Conservation (phyloP, 1,140 invertebrate species). For the Papilio polytes region DNA sequence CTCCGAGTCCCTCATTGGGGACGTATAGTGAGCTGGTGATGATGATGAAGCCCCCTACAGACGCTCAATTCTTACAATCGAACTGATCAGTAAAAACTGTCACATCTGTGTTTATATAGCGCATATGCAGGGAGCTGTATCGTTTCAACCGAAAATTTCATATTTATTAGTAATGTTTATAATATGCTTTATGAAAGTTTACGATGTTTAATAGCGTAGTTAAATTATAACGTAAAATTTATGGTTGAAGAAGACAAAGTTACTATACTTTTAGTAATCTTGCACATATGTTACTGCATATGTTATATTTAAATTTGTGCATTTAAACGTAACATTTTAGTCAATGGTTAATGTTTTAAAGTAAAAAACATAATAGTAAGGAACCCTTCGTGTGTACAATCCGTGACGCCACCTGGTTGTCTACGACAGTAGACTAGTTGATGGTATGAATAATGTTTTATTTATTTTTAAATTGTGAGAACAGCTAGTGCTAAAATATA, state of each 20-base stretch:
- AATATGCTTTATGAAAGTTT: not conserved
- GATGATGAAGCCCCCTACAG: no score
- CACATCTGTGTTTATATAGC: no score
- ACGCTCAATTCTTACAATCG: no score
- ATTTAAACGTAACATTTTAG: not conserved
- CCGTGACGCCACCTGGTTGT: conserved; percentile 8
- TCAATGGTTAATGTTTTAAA: not conserved
- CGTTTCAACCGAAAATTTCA: not conserved
- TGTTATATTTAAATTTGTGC: not conserved
- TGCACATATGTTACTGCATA: not conserved
- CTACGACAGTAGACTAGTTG: not conserved
- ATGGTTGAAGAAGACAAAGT: not conserved
- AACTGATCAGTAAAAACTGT: no score
- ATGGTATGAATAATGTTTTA: not conserved
- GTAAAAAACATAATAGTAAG: not conserved
- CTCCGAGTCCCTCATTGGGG: no score
- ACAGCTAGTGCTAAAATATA: no score
- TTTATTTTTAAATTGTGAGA: no score
- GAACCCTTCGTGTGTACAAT: not conserved
- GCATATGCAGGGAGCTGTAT: not conserved
- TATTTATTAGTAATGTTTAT: not conserved
- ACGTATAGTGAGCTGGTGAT: no score
- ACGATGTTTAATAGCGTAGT: not conserved
- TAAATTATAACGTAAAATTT: not conserved
- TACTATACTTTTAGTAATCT: not conserved